phyloP scores from a whole-genome alignment of 2,888 invertebrate genomes.

The Scrobipalpa atriplicella region DNA sequence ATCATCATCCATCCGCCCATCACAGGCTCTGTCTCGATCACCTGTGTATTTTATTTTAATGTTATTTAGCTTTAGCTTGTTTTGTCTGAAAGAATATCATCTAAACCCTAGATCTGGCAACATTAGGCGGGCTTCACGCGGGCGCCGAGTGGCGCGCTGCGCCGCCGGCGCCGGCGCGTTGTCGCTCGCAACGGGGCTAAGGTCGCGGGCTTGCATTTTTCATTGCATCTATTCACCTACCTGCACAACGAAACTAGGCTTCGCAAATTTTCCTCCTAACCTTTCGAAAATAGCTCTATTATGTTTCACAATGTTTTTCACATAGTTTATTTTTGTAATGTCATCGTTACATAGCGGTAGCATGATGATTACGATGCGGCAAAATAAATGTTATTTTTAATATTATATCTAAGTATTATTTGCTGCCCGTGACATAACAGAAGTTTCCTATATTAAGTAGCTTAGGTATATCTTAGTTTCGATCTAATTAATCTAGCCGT shows the following conservation, averaged over 20 bases:
- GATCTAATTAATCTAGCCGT: background rate
- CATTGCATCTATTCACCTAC: conserved; percentile 42
- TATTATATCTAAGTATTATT: no score
- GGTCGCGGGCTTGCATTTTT: conserved; percentile 72
- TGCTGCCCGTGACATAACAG: no score
- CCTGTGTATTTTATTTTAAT: no score
- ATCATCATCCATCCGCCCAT: no score
- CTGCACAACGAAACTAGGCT: background rate
- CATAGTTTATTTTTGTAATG: background rate
- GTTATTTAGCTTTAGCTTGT: no score
- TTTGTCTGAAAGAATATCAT: background rate
- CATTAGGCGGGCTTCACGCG: conserved; percentile 38
- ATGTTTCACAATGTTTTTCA: no score
- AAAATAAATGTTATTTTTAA: no score
- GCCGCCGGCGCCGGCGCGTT: conserved; percentile 40
- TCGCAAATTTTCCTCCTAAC: background rate
- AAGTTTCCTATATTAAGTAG: no score
- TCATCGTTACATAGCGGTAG: background rate
- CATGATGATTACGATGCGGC: no score
- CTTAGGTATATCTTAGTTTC: background rate
- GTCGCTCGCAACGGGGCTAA: conserved; percentile 68
- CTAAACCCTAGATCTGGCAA: background rate
- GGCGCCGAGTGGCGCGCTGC: conserved; percentile 28
- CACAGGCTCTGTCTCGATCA: no score
- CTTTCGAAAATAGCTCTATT: background rate